Percentiles rank a stretch among this genome's conserved stretches.
Conservation (phyloP, 2,113 vertebrate species). For the Psophia crepitans region DNA sequence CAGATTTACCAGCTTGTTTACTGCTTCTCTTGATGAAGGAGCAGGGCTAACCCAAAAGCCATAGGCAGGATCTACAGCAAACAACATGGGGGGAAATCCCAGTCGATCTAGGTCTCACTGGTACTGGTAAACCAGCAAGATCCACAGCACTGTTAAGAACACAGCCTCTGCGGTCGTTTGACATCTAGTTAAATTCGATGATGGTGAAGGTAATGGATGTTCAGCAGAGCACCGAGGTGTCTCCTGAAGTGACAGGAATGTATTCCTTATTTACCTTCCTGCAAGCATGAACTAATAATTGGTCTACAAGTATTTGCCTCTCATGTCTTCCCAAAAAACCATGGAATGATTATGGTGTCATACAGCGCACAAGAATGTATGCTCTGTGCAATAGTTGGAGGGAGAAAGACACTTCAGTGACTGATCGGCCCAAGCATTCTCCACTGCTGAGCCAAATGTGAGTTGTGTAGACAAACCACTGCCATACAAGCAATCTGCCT, state of each 20-base stretch:
- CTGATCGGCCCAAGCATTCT: neutral
- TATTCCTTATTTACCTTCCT: neutral
- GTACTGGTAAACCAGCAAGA: neutral
- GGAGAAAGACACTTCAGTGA: neutral
- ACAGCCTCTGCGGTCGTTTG: neutral
- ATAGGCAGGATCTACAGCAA: neutral
- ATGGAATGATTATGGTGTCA: neutral
- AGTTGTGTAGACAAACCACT: neutral
- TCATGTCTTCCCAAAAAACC: neutral
- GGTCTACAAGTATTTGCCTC: neutral
- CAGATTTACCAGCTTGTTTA: conserved; percentile 25
- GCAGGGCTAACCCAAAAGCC: neutral
- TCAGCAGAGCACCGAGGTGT: neutral
- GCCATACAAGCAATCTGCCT: neutral
- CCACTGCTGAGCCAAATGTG: neutral
- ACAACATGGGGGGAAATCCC: neutral
- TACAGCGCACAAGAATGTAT: neutral
- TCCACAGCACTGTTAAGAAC: neutral
- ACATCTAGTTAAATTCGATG: neutral
- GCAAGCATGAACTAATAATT: neutral
- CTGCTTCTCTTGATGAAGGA: conserved; percentile 22
- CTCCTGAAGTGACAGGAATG: neutral
- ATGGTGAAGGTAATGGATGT: neutral
- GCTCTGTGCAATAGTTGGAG: neutral
- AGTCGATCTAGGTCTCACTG: neutral